These are phyloP conservation scores for Megaceryle torquata DNA, from an alignment of 2,113 vertebrate species.

Conservation along the genomic window DNA sequence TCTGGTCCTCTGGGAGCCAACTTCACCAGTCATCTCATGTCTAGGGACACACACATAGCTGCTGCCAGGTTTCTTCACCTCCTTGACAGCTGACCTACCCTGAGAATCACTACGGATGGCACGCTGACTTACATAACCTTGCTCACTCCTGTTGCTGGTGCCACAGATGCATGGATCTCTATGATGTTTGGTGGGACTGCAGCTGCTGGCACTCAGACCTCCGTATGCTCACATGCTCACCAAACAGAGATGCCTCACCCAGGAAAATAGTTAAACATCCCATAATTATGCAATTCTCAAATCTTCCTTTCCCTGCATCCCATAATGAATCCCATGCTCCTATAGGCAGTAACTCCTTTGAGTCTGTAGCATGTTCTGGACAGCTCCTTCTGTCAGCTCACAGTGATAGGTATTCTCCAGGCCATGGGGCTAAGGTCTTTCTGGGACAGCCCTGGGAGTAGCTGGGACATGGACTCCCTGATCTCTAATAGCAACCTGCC, in stretches of 20 bases:
- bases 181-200: background rate
- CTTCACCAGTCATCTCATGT: background rate
- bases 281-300: background rate
- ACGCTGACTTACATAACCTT: background rate
- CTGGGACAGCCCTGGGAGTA: background rate
- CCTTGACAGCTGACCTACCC: background rate
- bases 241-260: background rate
- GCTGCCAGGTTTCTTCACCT: background rate
- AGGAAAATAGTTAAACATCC: background rate
- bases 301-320: background rate
- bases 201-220: background rate
- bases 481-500: background rate
- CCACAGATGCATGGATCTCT: too few species aligned
- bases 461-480: too few species aligned
- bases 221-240: background rate
- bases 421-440: background rate
- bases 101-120: background rate
- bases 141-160: background rate
- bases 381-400: background rate
- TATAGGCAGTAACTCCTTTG: background rate
- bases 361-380: accelerated
- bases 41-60: background rate
- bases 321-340: background rate
- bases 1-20: background rate
- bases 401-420: background rate